Conservation (phyloP, 2,797 vertebrate genomes). For the Iguana delicatissima region DNA sequence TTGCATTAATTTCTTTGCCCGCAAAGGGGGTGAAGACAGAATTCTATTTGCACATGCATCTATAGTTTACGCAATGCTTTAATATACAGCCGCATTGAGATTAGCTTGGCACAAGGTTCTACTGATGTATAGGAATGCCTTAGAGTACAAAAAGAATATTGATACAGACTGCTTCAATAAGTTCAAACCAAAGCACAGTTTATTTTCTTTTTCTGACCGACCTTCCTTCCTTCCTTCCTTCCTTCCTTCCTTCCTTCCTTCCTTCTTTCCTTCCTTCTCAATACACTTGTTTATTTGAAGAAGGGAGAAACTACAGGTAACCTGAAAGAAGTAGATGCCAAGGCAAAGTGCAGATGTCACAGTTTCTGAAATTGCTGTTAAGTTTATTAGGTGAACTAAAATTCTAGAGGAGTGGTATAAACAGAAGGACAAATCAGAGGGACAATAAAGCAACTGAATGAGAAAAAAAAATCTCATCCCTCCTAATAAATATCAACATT, state of each 20-base stretch:
- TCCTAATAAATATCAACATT: background rate
- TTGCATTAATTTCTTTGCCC: background rate
- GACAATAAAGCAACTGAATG: background rate
- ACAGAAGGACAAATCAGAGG: background rate
- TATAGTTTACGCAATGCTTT: background rate
- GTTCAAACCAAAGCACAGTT: background rate
- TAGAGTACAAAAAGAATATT: background rate
- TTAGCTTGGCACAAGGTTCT: background rate
- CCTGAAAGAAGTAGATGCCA: background rate
- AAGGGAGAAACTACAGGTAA: background rate
- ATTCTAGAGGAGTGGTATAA: background rate
- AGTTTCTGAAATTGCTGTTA: background rate
- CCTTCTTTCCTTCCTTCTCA: background rate
- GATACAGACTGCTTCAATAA: background rate
- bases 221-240: no score
- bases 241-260: background rate
- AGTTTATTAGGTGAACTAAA: background rate
- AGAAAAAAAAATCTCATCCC: background rate
- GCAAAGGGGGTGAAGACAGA: background rate
- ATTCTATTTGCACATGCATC: background rate
- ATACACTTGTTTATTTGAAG: background rate
- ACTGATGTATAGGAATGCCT: background rate
- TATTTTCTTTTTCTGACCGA: background rate
- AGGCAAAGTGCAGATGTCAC: background rate
- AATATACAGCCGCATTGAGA: background rate